Evolutionary conservation across 2,113 vertebrate genomes (phyloP).

Genomic region (Urocitellus parryii): DNA sequence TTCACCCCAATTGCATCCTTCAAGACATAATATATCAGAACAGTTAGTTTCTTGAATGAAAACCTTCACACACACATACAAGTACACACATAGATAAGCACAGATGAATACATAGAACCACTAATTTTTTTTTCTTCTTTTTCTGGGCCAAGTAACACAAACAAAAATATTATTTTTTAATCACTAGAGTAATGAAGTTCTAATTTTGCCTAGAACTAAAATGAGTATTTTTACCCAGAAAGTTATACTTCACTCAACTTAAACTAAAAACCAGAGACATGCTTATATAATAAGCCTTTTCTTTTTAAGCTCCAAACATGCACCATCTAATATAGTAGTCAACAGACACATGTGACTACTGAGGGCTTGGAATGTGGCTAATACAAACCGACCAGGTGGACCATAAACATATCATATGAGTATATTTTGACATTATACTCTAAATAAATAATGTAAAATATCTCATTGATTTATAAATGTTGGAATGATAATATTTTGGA

Average conservation of each 20-base stretch:
- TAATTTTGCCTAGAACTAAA: slow-evolving; percentile 24
- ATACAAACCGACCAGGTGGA: neutral
- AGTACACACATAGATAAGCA: fast-evolving
- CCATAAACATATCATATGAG: neutral
- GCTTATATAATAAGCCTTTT: neutral
- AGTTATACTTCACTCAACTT: slow-evolving; percentile 5
- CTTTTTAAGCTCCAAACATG: neutral
- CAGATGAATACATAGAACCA: neutral
- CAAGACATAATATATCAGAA: neutral
- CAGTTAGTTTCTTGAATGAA: slow-evolving; percentile 36
- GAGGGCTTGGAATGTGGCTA: neutral
- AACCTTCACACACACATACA: neutral
- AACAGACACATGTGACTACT: neutral
- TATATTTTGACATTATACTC: neutral
- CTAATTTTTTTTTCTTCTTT: neutral
- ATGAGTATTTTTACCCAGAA: neutral
- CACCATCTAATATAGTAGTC: fast-evolving
- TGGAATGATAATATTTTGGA: neutral
- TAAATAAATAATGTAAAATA: neutral
- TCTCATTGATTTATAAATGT: neutral
- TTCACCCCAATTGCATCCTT: neutral
- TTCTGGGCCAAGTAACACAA: neutral
- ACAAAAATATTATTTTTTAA: slow-evolving; percentile 24
- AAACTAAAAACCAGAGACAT: neutral
- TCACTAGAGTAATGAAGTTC: neutral